phyloP scores from a whole-genome alignment of 2,888 invertebrate genomes.

The Osedax fenrisi region DNA sequence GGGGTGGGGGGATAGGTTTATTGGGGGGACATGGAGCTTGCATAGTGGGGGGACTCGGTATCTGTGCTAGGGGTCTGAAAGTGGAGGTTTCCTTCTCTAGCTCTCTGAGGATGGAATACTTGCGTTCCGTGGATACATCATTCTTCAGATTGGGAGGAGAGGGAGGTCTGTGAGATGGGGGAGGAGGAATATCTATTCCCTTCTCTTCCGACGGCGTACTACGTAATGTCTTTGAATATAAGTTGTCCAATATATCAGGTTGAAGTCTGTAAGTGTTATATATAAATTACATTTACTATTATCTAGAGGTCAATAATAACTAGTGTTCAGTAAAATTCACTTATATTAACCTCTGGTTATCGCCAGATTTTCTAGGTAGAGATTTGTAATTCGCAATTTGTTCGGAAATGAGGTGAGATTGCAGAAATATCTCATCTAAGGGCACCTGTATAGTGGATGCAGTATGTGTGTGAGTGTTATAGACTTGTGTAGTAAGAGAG shows the following conservation, averaged over 20 bases:
- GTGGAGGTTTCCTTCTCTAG: not conserved
- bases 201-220: not conserved
- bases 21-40: not conserved
- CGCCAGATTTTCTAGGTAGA: not conserved
- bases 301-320: not conserved
- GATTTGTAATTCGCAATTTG: not conserved
- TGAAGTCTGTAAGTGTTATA: not conserved
- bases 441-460: no score
- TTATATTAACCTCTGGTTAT: not conserved
- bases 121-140: not conserved
- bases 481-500: no score
- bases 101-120: not conserved
- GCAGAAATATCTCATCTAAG: not conserved
- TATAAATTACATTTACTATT: not conserved
- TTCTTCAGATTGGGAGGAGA: not conserved
- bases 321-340: not conserved
- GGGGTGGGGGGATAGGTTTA: not conserved
- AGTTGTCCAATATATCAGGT: not conserved
- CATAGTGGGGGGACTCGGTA: not conserved
- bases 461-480: no score
- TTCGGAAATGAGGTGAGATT: not conserved
- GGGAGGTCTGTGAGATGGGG: not conserved
- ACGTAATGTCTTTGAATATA: not conserved
- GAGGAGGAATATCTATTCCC: not conserved
- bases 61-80: not conserved